Conservation (phyloP, 2,113 vertebrate genomes). For the Rana temporaria region DNA sequence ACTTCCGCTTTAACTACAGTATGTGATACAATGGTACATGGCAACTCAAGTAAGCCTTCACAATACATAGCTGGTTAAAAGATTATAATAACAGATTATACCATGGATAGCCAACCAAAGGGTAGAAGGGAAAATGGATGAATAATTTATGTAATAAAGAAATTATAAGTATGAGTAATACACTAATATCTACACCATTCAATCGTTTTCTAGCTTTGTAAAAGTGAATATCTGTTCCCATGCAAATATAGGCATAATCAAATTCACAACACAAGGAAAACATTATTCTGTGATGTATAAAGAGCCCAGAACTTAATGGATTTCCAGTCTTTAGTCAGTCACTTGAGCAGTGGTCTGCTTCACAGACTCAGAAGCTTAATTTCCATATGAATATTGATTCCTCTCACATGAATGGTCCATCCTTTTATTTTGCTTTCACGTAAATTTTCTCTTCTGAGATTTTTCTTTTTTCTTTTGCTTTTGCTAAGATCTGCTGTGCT, state of each 20-base stretch:
- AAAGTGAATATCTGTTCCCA: conserved; percentile 42
- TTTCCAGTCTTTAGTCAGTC: conserved; percentile 61
- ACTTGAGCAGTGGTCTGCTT: conserved; percentile 63
- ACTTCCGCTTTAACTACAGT: too few species aligned
- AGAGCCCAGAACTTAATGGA: conserved; percentile 59
- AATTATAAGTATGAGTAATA: too few species aligned
- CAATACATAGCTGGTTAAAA: too few species aligned
- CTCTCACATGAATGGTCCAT: conserved; percentile 62
- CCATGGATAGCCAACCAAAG: too few species aligned
- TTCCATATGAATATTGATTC: conserved; percentile 67
- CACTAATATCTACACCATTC: neutral
- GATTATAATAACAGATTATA: too few species aligned
- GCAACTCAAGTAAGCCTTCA: too few species aligned
- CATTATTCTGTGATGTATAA: conserved; percentile 55
- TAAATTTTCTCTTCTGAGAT: conserved; percentile 59
- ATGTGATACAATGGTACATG: too few species aligned
- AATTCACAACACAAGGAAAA: conserved; percentile 46
- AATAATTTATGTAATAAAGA: too few species aligned
- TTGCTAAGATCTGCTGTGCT: conserved; percentile 22
- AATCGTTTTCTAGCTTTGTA: conserved; percentile 17
- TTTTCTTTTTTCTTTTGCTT: conserved; percentile 36
- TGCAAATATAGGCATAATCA: conserved; percentile 39
- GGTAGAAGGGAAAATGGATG: too few species aligned
- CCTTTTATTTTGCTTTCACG: conserved; percentile 62
- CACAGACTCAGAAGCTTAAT: conserved; percentile 66